phyloP scores from a whole-genome alignment of 2,113 vertebrate genomes.

The pig (Sus scrofa) region T2T-Sscrofa CM000824.6:173263001-173263500 shows the following conservation, averaged over 20 bases:
- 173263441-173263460: not conserved
- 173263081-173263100: slow-evolving; percentile 35
- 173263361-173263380: not conserved
- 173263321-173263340: not conserved
- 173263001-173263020: not conserved
- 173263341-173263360: slow-evolving; percentile 55
- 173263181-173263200: slow-evolving; percentile 16
- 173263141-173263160: slow-evolving; percentile 55
- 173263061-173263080: not conserved
- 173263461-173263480: not conserved
- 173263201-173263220: not conserved
- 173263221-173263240: not conserved
- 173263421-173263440: not conserved
- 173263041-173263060: not conserved
- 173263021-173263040: not conserved
- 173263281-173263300: slow-evolving; percentile 32
- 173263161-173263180: slow-evolving; percentile 4
- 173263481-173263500: slow-evolving; percentile 53
- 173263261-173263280: slow-evolving; percentile 38
- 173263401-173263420: not conserved
- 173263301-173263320: not conserved
- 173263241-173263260: slow-evolving; percentile 9
- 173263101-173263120: slow-evolving; percentile 44
- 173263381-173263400: not conserved
- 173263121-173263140: slow-evolving; percentile 2